Evolutionary conservation across 1,140 invertebrate species (phyloP), one percentile per base, ranked within the genome.

Genomic region (Trichonephila clavipes): DNA sequence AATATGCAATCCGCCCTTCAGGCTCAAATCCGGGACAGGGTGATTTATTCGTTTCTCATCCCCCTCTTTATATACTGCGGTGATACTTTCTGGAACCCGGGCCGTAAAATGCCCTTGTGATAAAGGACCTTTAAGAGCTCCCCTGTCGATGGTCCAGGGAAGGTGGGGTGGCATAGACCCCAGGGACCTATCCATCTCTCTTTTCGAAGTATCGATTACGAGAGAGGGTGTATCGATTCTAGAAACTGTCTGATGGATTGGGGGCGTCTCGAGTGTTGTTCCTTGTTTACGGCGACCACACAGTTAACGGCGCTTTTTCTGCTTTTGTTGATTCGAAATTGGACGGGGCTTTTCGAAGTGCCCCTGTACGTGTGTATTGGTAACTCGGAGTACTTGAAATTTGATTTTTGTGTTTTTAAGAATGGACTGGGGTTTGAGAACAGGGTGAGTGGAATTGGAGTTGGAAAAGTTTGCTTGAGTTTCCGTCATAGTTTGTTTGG

Each of bases 41-140:
- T 77, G 72, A 77, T 77, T 77, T 77, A 77, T 77, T 3, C 28
- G 72, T 34, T 40, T 19, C 28, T 34, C 72, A 34, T 28, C 72
- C 34, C 2, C 34, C 72, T 24, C 72, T 77, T 77, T 77, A 77
- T 77, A 28, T 28, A 77, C 34, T 77, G 28, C 28, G 72, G 28
- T 77, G 72, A 40, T 77, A 77, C 72, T 77, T 77, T 77, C 72
- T 34, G 18, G 72, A 77, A 21, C 72, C 28, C 28, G 7, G 28
- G 72, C 72, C 58, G 24, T 51, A 51, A 59, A 59, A 85, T 24
- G n/a, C 58, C 82, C 21, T 21, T 85, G 58, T 85, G 82, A 85
- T 85, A 85, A 85, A 85, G 51, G 82, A 58, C n/a, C 82, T 51
- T 85, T 85, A 85, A 85, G 44, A 85, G 82, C 58, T 85, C 82